These are phyloP conservation scores for Bos javanicus DNA, from an alignment of 2,113 vertebrate species.

Conservation along the genomic window DNA sequence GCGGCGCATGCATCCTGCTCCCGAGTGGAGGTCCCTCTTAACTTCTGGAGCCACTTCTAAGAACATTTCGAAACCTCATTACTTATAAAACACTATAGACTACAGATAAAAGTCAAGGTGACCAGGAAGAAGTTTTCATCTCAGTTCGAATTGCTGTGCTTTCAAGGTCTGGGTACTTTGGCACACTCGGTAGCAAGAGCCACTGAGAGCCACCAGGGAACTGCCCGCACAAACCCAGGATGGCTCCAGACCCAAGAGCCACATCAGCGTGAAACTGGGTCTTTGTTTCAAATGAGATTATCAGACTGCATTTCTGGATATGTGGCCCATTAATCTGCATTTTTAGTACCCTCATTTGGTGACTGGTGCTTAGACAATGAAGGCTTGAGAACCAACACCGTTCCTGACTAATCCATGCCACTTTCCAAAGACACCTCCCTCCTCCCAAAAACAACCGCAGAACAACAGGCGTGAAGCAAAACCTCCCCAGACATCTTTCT, in stretches of 20 bases:
- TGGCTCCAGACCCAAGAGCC: background rate
- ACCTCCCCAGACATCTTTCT: fast-evolving
- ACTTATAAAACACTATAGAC: background rate
- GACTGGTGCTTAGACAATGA: background rate
- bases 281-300: background rate
- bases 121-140: background rate
- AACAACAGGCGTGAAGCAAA: background rate
- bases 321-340: background rate
- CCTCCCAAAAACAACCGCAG: background rate
- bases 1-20: fast-evolving
- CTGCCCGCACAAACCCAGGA: too few relatives aligned
- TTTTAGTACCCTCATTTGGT: background rate
- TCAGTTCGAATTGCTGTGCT: background rate
- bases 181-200: background rate
- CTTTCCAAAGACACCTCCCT: background rate
- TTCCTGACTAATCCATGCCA: background rate
- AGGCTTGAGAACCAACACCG: background rate
- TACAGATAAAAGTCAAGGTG: background rate
- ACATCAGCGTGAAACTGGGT: fast-evolving
- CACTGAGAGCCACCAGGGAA: background rate
- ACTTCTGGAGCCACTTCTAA: background rate
- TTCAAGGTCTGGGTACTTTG: too few relatives aligned
- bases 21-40: background rate
- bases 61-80: background rate
- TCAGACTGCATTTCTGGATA: background rate